Base-by-base conservation (phyloP, 2,113 vertebrate species). In the Notothenia rossii region DNA sequence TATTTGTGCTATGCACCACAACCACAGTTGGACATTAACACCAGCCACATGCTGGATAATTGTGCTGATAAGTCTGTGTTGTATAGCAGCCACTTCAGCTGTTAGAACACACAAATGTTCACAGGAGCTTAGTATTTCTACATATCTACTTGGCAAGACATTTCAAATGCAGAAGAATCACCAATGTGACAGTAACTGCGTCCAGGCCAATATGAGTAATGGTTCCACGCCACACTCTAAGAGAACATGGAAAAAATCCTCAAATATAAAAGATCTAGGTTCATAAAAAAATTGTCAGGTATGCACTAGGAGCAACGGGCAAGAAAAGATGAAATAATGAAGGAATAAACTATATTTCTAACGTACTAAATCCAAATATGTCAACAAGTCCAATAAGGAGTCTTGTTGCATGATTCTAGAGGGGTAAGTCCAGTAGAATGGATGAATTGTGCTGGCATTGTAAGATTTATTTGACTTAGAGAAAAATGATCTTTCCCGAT, bases 1-100 rank as follows among this genome's bases (percentile, higher is more conserved):
- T 66, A 46, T 80, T 77, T 77, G 83, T 82, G 79, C 71, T 87
- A 77, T 66, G 87, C 72, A 69, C n/a, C 70, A 82, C 84, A 77
- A 43, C 81, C 85, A 84, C 77, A 89, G 85, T 88, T 78, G 84
- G 88, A 85, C 79, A 64, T 83, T 81, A 77, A 83, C 79, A 83
- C 84, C 77, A 55, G 80, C 77, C 86, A 83, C 89, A 88, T 86
- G 86, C 86, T 85, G 88, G 74, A 79, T 75, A 40, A 81, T 61
- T 72, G 79, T 53, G 73, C 77, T 66, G 78, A 64, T 60, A 69
- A 80, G 54, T 85, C 72, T 75, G 70, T 72, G 69, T 2, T 36
- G 10, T 54, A 14, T n/a, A 76, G 62, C 72, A 74, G 83, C 56
- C 53, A 58, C 86, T 64, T 83, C 82, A 72, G 86, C 85, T 85